Percentiles rank a stretch among this genome's conserved stretches.
These are phyloP conservation scores for cat (Felis catus) DNA, from an alignment of 2,113 vertebrate species.

Conservation along the genomic window F.catus_Fca126_mat1.0 CM031413.1:46857501-46858000, in stretches of 20 bases:
- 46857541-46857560: neutral
- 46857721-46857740: neutral
- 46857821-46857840: neutral
- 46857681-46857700: neutral
- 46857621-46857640: neutral
- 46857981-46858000: neutral
- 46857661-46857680: neutral
- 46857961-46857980: neutral
- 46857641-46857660: neutral
- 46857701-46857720: neutral
- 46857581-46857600: neutral
- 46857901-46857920: neutral
- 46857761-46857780: neutral
- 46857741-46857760: neutral
- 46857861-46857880: neutral
- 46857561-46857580: neutral
- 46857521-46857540: neutral
- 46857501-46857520: neutral
- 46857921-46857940: neutral
- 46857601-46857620: neutral
- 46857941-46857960: neutral
- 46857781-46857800: neutral
- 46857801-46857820: neutral
- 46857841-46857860: neutral
- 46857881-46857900: neutral